A percentile compares a stretch with the other conserved stretches of the same genome.
Evolutionary conservation across 2,888 invertebrate species (phyloP).

Genomic region (Rotaria sp.): DNA sequence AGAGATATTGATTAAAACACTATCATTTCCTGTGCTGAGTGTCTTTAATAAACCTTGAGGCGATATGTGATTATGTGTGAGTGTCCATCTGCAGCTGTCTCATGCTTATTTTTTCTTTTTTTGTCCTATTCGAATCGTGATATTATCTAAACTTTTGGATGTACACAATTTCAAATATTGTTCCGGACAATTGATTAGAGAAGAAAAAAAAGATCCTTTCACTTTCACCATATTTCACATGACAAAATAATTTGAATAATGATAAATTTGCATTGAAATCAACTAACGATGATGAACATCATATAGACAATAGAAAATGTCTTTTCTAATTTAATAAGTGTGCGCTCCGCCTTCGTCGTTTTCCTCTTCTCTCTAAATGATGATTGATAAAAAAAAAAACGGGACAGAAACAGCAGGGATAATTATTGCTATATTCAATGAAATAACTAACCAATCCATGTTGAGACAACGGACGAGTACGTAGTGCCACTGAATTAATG

Average conservation of each 20-base stretch:
- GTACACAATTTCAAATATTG: background rate
- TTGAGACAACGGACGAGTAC: background rate
- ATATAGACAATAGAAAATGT: conserved; percentile 15
- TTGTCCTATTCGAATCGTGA: background rate
- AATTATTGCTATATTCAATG: background rate
- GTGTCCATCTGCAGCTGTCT: background rate
- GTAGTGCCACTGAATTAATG: background rate
- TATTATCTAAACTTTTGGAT: background rate
- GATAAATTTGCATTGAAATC: conserved; percentile 19
- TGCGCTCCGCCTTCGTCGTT: conserved; percentile 5
- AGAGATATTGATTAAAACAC: conserved; percentile 12
- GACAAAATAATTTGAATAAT: conserved; percentile 1
- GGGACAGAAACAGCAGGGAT: background rate
- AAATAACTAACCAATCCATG: background rate
- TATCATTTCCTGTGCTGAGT: background rate
- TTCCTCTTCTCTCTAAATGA: background rate
- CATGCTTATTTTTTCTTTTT: background rate
- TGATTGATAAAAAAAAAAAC: background rate
- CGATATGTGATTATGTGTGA: conserved; percentile 3
- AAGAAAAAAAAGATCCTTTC: background rate
- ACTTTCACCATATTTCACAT: background rate
- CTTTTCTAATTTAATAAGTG: conserved; percentile 22
- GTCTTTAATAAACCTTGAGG: background rate
- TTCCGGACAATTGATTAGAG: background rate
- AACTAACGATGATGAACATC: conserved; percentile 3